Evolutionary conservation across 1,140 invertebrate genomes (phyloP).

Genomic region (Anastatus disparis): DNA sequence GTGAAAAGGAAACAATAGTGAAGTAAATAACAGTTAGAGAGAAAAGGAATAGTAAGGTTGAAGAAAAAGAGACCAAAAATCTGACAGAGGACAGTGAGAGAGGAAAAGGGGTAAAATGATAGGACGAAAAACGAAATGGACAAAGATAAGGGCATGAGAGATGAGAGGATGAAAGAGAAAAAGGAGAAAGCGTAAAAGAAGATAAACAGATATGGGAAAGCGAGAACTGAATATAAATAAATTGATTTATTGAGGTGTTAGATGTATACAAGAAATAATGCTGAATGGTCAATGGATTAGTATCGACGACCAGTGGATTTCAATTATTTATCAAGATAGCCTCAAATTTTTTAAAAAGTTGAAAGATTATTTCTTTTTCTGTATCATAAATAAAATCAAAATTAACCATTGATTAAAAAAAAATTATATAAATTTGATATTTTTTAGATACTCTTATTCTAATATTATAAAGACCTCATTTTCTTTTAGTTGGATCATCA

Average conservation of each 20-base stretch:
- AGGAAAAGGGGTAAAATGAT: background rate
- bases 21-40: constrained; percentile 14
- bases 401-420: no score
- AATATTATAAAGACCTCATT: no score
- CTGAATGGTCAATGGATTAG: background rate
- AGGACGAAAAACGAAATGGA: background rate
- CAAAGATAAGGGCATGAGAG: constrained; percentile 2
- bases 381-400: no score
- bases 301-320: no score
- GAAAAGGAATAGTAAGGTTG: background rate
- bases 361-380: no score
- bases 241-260: constrained; percentile 5
- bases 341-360: no score
- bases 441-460: no score
- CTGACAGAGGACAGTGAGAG: background rate
- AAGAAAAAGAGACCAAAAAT: background rate
- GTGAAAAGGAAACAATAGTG: background rate
- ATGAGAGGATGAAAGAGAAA: background rate
- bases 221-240: background rate
- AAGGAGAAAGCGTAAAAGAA: no score
- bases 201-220: no score
- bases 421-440: no score
- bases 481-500: no score
- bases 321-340: no score
- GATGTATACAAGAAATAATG: background rate